phyloP scores from a whole-genome alignment of 53 echinoderm and acorn worm species.

The Luidia sarsii region DNA sequence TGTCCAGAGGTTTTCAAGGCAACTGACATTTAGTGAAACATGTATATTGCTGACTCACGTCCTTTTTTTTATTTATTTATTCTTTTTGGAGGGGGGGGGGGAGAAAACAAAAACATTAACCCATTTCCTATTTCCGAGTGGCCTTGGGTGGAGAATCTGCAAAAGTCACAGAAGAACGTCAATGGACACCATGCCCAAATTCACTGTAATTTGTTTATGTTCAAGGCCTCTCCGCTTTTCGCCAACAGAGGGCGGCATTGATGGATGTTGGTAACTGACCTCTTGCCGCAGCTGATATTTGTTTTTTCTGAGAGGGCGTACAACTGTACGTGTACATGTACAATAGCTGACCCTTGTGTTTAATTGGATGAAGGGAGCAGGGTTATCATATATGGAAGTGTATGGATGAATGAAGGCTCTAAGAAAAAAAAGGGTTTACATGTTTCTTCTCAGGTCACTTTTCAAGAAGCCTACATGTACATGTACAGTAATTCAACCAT shows the following conservation, averaged over 20 bases:
- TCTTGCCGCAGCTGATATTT: no score
- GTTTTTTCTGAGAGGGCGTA: not conserved
- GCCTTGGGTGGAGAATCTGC: not conserved
- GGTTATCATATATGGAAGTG: not conserved
- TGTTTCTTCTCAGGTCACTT: no score
- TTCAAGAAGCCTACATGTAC: no score
- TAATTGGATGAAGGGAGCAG: not conserved
- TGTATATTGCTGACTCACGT: no score
- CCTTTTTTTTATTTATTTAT: no score
- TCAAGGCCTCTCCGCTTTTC: not conserved
- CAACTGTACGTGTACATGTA: not conserved
- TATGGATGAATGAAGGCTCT: not conserved
- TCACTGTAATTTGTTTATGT: not conserved
- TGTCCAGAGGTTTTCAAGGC: no score
- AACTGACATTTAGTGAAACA: no score
- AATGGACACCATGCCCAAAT: not conserved
- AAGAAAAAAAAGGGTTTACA: not conserved
- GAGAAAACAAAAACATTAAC: not conserved
- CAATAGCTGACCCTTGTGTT: not conserved
- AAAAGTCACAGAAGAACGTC: not conserved
- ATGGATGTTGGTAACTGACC: no score
- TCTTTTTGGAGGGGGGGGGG: no score
- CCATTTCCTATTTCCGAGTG: constrained; percentile 11
- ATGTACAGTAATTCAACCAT: no score
- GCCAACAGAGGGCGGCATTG: constrained; percentile 42